Evolutionary conservation across 2,797 vertebrate species (phyloP).

Genomic region (Sternotherus odoratus): DNA sequence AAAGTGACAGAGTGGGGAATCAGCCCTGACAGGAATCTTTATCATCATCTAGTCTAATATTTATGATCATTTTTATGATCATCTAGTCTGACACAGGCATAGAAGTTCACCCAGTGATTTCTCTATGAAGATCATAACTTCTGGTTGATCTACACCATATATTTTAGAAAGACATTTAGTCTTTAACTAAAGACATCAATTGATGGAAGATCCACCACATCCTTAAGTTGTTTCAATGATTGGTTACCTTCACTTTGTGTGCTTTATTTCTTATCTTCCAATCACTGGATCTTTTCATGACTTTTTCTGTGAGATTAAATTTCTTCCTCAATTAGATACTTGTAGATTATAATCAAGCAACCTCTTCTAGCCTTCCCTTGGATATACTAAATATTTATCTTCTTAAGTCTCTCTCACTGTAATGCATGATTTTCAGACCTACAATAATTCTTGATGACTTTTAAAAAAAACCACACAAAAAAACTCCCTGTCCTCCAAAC

Average conservation of each 20-base stretch:
- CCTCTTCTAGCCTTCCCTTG: background rate
- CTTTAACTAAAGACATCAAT: background rate
- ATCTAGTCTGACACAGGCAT: rapidly evolving
- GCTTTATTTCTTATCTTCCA: background rate
- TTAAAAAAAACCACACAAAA: background rate
- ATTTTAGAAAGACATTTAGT: background rate
- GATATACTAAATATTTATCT: background rate
- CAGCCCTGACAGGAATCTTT: background rate
- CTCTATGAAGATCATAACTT: rapidly evolving
- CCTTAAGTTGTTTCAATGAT: background rate
- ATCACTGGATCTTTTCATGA: background rate
- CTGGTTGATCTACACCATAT: background rate
- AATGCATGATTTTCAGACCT: rapidly evolving
- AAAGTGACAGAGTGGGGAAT: too few relatives aligned
- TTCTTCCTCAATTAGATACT: background rate
- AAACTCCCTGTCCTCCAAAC: background rate
- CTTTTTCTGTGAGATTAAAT: background rate
- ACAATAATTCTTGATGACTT: rapidly evolving
- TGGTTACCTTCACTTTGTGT: background rate
- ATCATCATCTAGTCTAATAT: background rate
- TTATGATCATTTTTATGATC: background rate
- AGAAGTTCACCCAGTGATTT: background rate
- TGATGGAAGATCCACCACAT: background rate
- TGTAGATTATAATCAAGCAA: background rate
- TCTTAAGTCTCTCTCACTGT: background rate